Percentiles rank a stretch among this genome's conserved stretches.
These are phyloP conservation scores for Octodon degus DNA, from an alignment of 2,113 vertebrate genomes.

Conservation along the genomic window DNA sequence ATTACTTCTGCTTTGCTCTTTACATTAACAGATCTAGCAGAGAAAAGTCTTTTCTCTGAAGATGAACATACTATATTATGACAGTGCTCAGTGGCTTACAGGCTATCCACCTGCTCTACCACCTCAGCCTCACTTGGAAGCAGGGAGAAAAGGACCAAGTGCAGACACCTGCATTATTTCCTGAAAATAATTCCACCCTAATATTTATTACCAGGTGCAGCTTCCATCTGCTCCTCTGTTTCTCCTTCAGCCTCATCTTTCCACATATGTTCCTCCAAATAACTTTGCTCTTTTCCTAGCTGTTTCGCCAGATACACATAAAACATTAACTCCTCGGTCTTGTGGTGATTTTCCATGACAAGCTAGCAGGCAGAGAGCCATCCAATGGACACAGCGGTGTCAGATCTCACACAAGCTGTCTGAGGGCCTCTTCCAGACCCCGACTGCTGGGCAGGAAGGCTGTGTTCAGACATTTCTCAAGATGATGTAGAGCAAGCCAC, in stretches of 20 bases:
- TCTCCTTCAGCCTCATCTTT: not conserved
- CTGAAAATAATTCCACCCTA: not conserved
- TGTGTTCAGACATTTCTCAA: not conserved
- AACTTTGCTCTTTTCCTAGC: not conserved
- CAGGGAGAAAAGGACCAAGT: not conserved
- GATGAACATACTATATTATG: not conserved
- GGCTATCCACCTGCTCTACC: not conserved
- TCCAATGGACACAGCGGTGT: not conserved
- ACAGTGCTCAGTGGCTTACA: not conserved
- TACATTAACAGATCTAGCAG: not conserved
- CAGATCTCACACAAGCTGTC: not conserved
- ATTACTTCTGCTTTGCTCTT: conserved; percentile 31
- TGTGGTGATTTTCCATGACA: not conserved
- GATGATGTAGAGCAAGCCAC: not conserved
- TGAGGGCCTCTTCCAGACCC: not conserved
- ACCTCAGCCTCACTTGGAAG: not conserved
- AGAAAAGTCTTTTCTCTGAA: not conserved
- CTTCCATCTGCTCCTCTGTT: not conserved
- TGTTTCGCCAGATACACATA: not conserved
- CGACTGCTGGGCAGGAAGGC: not conserved
- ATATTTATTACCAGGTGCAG: not conserved
- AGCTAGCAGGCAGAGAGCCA: too few relatives aligned
- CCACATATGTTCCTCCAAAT: not conserved
- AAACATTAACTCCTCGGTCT: not conserved
- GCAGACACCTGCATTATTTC: not conserved